phyloP scores from a whole-genome alignment of 2,797 vertebrate species.

The Tadarida brasiliensis region DNA sequence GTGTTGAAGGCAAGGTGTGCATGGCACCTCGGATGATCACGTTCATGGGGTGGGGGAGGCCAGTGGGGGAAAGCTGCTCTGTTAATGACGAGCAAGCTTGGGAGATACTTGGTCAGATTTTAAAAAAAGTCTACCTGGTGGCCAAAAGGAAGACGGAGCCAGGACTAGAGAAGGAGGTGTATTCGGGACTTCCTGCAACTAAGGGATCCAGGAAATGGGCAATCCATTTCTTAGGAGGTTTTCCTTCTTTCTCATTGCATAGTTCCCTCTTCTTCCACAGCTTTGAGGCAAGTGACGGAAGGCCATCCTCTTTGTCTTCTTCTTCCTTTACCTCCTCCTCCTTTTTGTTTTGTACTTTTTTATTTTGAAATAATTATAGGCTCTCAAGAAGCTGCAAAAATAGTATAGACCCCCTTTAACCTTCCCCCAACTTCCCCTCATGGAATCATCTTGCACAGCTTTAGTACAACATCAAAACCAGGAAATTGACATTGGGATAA shows the following conservation, averaged over 20 bases:
- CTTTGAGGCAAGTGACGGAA: neutral
- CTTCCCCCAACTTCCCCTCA: neutral
- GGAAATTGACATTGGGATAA: neutral
- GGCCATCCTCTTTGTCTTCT: neutral
- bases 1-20: neutral
- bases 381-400: neutral
- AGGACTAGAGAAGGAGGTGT: neutral
- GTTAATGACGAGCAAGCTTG: neutral
- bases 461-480: neutral
- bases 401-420: neutral
- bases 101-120: neutral
- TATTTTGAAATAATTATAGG: constrained; percentile 53
- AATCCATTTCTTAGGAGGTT: accelerated
- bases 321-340: neutral
- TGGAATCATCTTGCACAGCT: neutral
- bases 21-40: accelerated
- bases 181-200: neutral
- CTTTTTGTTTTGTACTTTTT: constrained; percentile 9
- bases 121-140: neutral
- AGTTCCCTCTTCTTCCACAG: neutral
- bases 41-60: neutral
- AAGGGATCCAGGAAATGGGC: neutral
- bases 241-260: neutral
- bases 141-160: neutral
- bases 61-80: neutral